Base-by-base conservation (phyloP, 2,113 vertebrate genomes). In the Rhadina sibilatrix region DNA sequence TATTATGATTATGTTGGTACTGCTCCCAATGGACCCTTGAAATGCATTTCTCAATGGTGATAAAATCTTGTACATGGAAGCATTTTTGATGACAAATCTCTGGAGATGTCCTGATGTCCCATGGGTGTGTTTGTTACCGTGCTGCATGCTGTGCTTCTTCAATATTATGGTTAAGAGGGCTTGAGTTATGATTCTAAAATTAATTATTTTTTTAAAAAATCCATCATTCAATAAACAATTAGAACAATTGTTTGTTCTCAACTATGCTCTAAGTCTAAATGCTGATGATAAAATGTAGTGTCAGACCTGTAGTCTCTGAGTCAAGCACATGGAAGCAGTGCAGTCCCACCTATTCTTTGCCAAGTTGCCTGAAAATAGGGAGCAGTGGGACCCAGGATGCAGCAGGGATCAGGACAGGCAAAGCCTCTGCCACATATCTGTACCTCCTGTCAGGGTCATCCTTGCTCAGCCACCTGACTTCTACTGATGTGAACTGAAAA, bases 101-200 rank as follows among this genome's bases (percentile, higher is more conserved):
- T 75, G 69, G 49, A 79, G 38, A 38, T 38, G 69, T 38, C 37
- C 68, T 40, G 63, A 25, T 1, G 0, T 33, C 77, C 56, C 27
- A 15, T 2, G 52, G 8, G 33, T 4, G 24, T 1, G 0, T 22
- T 37, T 9, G 0, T 60, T 28, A 11, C 21, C n/a, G 3, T 5
- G 30, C 42, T 42, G 53, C 25, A 44, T 1, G 0, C 19, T 23
- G 15, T 17, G 5, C 6, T 40, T 42, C 61, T 46, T 37, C 30
- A 10, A 2, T 1, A 15, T 1, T 40, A 16, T 2, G 5, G 11
- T 27, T n/a, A 19, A 22, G 49, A 19, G 14, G 16, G 17, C 37
- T 90, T 53, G 52, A 47, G 11, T 42, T 82, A 46, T 14, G 64
- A 4, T 60, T 24, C 21, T 31, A 33, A 68, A 85, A 47, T 23